A percentile compares a stretch with the other conserved stretches of the same genome.
These are phyloP conservation scores for Catostylus mosaicus DNA, from an alignment of 30 jellyfish, hydroid and myxozoan species.

Conservation along the genomic window DNA sequence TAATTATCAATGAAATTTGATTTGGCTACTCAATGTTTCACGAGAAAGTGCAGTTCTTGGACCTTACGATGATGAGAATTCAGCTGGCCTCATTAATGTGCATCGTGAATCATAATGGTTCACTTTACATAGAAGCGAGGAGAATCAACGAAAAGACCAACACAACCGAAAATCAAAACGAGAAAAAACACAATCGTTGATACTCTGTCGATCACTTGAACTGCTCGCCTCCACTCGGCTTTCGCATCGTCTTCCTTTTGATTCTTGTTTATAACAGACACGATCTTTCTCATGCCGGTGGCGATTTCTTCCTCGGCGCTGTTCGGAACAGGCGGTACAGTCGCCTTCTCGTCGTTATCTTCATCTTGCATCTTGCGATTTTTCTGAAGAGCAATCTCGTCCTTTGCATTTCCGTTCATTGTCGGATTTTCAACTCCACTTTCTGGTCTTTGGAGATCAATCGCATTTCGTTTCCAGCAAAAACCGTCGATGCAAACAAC, in stretches of 20 bases:
- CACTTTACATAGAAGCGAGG: slow-evolving; percentile 53
- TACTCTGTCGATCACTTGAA: slow-evolving; percentile 63
- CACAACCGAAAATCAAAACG: slow-evolving; percentile 46
- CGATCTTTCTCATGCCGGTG: slow-evolving; percentile 55
- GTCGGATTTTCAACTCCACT: slow-evolving; percentile 46
- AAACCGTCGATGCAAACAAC: slow-evolving; percentile 40
- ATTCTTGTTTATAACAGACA: slow-evolving; percentile 27
- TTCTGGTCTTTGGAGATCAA: slow-evolving; percentile 7
- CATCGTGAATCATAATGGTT: too few species aligned
- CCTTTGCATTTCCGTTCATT: slow-evolving; percentile 36
- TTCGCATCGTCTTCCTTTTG: slow-evolving; percentile 56
- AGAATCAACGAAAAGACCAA: slow-evolving; percentile 28
- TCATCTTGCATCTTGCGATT: background rate
- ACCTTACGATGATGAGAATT: too few species aligned
- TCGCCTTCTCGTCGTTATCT: slow-evolving; percentile 6
- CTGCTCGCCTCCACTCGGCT: slow-evolving; percentile 78
- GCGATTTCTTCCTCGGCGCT: slow-evolving; percentile 50
- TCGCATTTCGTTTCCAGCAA: slow-evolving; percentile 7
- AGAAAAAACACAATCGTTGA: slow-evolving; percentile 34
- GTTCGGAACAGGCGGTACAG: slow-evolving; percentile 2
- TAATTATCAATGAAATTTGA: too few species aligned
- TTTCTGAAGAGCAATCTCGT: slow-evolving; percentile 3
- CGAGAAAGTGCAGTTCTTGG: too few species aligned
- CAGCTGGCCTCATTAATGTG: too few species aligned
- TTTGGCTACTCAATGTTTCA: too few species aligned